These are phyloP conservation scores for Cricetomys ansorgei DNA, from an alignment of 2,113 vertebrate genomes.

Conservation along the genomic window DNA sequence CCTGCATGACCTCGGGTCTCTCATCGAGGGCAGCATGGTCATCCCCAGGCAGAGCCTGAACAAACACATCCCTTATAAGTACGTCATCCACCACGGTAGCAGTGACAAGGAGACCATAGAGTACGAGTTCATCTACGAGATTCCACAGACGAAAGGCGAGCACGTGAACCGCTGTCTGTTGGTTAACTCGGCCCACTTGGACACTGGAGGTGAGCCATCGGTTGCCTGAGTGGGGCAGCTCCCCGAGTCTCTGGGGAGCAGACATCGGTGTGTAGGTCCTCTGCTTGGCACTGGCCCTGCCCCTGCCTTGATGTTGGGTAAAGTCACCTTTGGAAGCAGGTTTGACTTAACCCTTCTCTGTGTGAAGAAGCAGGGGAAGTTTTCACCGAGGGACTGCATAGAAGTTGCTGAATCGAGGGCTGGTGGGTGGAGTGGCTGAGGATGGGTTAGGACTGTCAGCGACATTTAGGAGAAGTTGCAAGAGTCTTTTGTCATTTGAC, in stretches of 20 bases:
- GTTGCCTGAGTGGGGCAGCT: not conserved
- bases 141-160: accelerated
- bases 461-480: not conserved
- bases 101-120: accelerated
- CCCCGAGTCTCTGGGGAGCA: not conserved
- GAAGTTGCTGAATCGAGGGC: not conserved
- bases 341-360: not conserved
- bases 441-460: not conserved
- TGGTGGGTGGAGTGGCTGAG: too few species aligned
- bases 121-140: constrained; percentile 86
- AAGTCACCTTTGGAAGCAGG: not conserved
- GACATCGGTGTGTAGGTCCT: not conserved
- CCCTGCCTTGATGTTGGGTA: not conserved
- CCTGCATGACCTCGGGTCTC: constrained; percentile 86
- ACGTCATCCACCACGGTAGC: constrained; percentile 75
- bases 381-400: not conserved
- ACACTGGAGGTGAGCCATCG: constrained; percentile 78
- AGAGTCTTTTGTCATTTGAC: not conserved
- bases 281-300: not conserved
- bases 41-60: constrained; percentile 69
- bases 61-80: constrained; percentile 92
- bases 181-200: not conserved
- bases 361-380: not conserved
- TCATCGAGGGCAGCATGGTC: constrained; percentile 87
- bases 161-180: constrained; percentile 75